Conservation (phyloP, 2,113 vertebrate genomes). For the Leptosomus discolor region DNA sequence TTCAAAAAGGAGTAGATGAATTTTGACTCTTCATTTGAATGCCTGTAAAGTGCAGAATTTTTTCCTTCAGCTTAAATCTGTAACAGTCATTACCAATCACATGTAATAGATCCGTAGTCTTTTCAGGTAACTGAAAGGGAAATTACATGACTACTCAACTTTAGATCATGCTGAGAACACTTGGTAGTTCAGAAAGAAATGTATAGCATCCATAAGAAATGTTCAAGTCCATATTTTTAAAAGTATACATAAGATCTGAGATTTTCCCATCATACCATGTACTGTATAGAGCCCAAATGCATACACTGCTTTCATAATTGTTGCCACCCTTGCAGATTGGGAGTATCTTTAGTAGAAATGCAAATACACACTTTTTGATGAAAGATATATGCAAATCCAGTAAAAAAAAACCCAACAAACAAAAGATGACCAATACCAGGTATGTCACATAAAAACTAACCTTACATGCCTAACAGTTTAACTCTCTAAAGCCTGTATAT, state of each 20-base stretch:
- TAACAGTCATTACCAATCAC: background rate
- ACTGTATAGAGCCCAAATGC: background rate
- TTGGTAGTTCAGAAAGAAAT: background rate
- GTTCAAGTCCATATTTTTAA: background rate
- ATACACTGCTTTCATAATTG: background rate
- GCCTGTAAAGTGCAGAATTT: background rate
- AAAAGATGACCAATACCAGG: background rate
- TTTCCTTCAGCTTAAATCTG: background rate
- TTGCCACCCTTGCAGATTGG: background rate
- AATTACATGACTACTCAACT: background rate
- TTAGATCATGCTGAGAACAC: background rate
- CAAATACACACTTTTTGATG: background rate
- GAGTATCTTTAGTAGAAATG: background rate
- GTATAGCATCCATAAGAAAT: fast-evolving
- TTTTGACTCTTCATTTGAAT: background rate
- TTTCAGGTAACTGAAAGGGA: background rate
- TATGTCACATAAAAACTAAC: background rate
- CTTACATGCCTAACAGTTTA: background rate
- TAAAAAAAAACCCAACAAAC: background rate
- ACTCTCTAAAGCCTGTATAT: background rate
- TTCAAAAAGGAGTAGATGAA: background rate
- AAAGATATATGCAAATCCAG: background rate
- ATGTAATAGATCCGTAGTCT: background rate
- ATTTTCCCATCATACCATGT: background rate
- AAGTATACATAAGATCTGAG: background rate